Base-by-base conservation (phyloP, 2,797 vertebrate species). In the Eulemur mongoz region DNA sequence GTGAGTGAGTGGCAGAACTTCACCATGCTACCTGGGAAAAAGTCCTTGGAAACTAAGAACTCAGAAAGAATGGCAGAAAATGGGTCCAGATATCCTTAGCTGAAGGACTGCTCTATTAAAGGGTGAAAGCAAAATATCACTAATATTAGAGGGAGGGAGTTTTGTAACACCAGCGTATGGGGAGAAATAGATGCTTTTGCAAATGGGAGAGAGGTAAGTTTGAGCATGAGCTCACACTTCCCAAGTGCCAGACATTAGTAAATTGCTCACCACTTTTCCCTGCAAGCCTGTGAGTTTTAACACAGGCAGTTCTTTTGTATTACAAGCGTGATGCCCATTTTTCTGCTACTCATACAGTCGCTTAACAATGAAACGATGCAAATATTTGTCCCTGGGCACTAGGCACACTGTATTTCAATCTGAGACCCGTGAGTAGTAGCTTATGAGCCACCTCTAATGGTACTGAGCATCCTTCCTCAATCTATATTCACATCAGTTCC, bases 401-500 rank as follows among this genome's bases (percentile, higher is more conserved):
- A 94, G 91, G 81, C 87, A 93, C 89, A 97, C 97, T 89, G 85
- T 97, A 93, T 97, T 98, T 98, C 96, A 97, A 73, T 65, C 94
- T 75, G 72, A 97, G 95, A 96, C 94, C 94, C 7, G 59, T 54
- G 82, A 94, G 69, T 45, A 94, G 80, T 87, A 70, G 93, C 27
- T 40, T 98, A 97, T 96, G 96, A 91, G 93, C 27, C 38, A 96
- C 93, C 94, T 97, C 95, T 95, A 97, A 98, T 95, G 98, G 97
- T 23, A 84, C 84, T 18, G 94, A 91, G 57, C 91, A 92, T 97
- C 96, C 96, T 90, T 70, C 72, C 93, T 59, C 96, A 1, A 0
- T 97, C 98, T 97, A 94, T 48, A 91, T 98, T 98, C 97, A 96
- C 96, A 97, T 98, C 97, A 97, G 95, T 96, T 96, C 89, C 38